A percentile compares a stretch with the other conserved stretches of the same genome.
These are phyloP conservation scores for Remorina albescens DNA, from an alignment of 2,797 vertebrate genomes.

Conservation along the genomic window DNA sequence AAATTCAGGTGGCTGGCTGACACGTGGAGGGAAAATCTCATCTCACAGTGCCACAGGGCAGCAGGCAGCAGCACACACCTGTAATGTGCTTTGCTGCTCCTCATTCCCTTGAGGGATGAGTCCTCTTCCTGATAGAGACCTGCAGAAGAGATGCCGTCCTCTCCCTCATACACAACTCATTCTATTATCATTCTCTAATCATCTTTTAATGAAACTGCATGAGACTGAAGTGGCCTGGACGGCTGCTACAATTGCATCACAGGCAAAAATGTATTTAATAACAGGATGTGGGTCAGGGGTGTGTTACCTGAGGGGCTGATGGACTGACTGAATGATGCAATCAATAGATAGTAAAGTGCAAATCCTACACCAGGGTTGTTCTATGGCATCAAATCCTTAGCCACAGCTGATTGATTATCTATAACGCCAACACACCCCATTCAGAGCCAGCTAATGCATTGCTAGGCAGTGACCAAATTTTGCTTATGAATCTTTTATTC, in stretches of 20 bases:
- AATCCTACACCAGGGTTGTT: conserved; percentile 34
- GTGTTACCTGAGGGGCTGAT: conserved; percentile 19
- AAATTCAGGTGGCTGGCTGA: conserved; percentile 51
- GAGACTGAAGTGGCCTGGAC: conserved; percentile 40
- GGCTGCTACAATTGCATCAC: conserved; percentile 26
- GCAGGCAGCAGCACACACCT: conserved; percentile 47
- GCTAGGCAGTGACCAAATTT: conserved; percentile 44
- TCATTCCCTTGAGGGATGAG: conserved; percentile 29
- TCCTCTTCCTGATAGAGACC: conserved; percentile 48
- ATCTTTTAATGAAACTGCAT: conserved; percentile 64
- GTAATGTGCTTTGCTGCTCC: conserved; percentile 56
- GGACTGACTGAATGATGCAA: conserved; percentile 39
- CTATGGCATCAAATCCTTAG: conserved; percentile 50
- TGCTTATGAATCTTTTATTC: conserved; percentile 65
- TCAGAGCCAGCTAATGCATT: conserved; percentile 43
- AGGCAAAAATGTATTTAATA: conserved; percentile 39
- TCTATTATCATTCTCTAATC: conserved; percentile 59
- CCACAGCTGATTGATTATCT: conserved; percentile 63
- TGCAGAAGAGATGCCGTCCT: conserved; percentile 42
- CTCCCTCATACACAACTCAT: conserved; percentile 18
- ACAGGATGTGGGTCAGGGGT: conserved; percentile 30
- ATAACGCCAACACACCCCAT: conserved; percentile 48
- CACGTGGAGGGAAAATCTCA: conserved; percentile 65
- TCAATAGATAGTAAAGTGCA: conserved; percentile 52
- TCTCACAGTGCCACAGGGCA: conserved; percentile 60